A percentile compares a stretch with the other conserved stretches of the same genome.
phyloP scores from a whole-genome alignment of 2,888 invertebrate genomes.

The Bursaphelenchus okinawaensis region DNA sequence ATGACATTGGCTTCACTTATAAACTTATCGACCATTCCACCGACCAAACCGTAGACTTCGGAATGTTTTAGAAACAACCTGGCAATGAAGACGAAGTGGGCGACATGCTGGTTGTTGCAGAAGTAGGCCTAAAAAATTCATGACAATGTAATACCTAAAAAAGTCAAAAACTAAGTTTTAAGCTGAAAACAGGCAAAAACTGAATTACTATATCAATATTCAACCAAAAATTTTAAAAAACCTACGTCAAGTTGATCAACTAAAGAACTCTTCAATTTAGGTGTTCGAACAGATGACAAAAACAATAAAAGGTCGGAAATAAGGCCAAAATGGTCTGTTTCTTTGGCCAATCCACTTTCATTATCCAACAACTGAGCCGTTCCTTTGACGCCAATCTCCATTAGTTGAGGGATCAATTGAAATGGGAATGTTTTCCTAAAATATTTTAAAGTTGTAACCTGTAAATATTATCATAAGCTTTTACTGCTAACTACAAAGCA shows the following conservation, averaged over 20 bases:
- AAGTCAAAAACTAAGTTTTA: neutral
- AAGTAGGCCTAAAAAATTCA: neutral
- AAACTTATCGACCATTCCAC: neutral
- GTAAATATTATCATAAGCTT: neutral
- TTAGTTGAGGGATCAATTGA: constrained; percentile 1
- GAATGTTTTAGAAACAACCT: neutral
- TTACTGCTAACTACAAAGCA: no score
- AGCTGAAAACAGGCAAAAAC: neutral
- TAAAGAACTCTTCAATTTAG: neutral
- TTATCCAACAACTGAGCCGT: neutral
- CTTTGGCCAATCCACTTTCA: neutral
- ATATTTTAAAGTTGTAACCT: neutral
- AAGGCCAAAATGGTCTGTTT: neutral
- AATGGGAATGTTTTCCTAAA: constrained; percentile 2
- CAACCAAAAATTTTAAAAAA: neutral
- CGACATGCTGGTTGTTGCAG: constrained; percentile 3
- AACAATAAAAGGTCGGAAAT: constrained; percentile 5
- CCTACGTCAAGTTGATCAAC: constrained; percentile 4
- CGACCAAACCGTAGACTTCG: neutral
- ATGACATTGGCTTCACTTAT: neutral
- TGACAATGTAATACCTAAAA: no score
- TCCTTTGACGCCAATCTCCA: constrained; percentile 1
- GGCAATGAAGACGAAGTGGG: neutral
- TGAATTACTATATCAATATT: neutral
- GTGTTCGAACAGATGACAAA: neutral